phyloP scores from a whole-genome alignment of 2,888 invertebrate species.

The Xestia xanthographa region DNA sequence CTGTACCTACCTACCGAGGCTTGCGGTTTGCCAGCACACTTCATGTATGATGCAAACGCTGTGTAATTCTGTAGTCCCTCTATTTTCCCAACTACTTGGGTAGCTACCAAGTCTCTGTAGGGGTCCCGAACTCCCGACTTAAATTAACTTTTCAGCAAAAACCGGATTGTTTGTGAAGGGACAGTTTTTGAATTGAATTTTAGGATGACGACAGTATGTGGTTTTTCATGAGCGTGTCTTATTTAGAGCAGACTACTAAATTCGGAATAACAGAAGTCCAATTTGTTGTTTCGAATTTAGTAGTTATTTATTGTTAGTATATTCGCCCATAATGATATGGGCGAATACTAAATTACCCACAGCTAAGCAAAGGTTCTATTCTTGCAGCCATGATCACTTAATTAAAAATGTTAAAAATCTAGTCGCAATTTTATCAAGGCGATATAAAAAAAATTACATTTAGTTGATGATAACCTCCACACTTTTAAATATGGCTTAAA shows the following conservation, averaged over 20 bases:
- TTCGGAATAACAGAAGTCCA: not conserved
- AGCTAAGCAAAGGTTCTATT: not conserved
- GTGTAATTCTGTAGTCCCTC: conserved; percentile 32
- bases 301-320: not conserved
- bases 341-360: too few relatives aligned
- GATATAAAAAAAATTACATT: not conserved
- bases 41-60: conserved; percentile 56
- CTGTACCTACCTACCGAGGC: conserved; percentile 14
- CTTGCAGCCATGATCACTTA: not conserved
- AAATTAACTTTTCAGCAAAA: conserved; percentile 18
- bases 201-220: not conserved
- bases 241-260: not conserved
- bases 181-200: not conserved
- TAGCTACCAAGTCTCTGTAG: conserved; percentile 10
- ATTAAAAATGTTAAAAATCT: not conserved
- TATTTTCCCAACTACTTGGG: conserved; percentile 34
- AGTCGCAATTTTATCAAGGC: not conserved
- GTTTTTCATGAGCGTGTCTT: not conserved
- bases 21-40: conserved; percentile 45
- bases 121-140: conserved; percentile 21
- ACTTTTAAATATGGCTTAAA: not conserved
- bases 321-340: not conserved
- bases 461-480: not conserved
- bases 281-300: not conserved
- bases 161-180: not conserved